A percentile compares a stretch with the other conserved stretches of the same genome.
Evolutionary conservation across 2,113 vertebrate genomes (phyloP).

Genomic region (Saccopteryx bilineata): DNA sequence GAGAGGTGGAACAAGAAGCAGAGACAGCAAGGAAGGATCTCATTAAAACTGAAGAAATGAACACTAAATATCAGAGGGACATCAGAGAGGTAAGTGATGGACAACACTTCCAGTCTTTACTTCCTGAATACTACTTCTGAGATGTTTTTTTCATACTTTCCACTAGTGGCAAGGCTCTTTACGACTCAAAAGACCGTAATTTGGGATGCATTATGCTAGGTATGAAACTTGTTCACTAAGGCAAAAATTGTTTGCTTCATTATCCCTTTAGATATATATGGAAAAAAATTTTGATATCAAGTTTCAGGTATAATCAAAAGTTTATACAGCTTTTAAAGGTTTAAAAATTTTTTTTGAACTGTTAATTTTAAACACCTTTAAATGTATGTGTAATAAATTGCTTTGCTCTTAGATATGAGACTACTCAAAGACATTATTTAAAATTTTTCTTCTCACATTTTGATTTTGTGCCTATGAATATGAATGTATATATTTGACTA

Average conservation of each 20-base stretch:
- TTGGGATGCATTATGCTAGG: not conserved
- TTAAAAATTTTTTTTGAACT: not conserved
- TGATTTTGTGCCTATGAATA: slow-evolving; percentile 17
- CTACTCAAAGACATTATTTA: slow-evolving; percentile 19
- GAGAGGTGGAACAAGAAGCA: slow-evolving; percentile 98
- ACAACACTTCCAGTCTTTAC: fast-evolving
- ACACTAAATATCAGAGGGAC: slow-evolving; percentile 98
- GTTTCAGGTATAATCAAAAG: not conserved
- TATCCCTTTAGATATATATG: not conserved
- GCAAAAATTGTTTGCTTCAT: slow-evolving; percentile 39
- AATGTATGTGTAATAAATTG: slow-evolving; percentile 23
- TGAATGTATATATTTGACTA: not conserved
- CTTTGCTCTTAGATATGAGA: not conserved
- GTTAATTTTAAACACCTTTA: slow-evolving; percentile 58
- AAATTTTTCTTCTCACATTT: slow-evolving; percentile 49
- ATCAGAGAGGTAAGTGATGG: slow-evolving; percentile 95
- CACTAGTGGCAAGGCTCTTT: not conserved
- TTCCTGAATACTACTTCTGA: not conserved
- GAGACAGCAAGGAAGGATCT: slow-evolving; percentile 98
- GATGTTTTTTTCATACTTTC: not conserved
- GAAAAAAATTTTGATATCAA: not conserved
- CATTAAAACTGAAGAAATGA: slow-evolving; percentile 99
- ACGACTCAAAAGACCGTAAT: not conserved
- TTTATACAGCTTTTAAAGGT: slow-evolving; percentile 6
- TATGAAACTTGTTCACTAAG: not conserved